Evolutionary conservation across 1,140 invertebrate genomes (phyloP).

Genomic region (Halotydeus destructor): DNA sequence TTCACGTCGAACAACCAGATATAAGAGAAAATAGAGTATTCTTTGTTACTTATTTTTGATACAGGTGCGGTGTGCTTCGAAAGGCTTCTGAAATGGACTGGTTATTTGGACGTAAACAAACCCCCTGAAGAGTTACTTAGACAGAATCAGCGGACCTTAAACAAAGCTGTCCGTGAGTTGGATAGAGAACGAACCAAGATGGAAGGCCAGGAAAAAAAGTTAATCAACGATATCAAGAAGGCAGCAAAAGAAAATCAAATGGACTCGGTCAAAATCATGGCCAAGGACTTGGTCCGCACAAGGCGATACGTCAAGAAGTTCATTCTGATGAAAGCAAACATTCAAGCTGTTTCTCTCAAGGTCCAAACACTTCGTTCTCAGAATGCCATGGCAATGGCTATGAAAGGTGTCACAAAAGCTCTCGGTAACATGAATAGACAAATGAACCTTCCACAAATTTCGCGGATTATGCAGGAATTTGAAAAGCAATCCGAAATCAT

Average conservation of each 20-base stretch:
- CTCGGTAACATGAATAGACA: constrained; percentile 93
- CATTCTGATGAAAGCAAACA: constrained; percentile 98
- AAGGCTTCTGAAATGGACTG: too few relatives aligned
- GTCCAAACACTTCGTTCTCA: constrained; percentile 95
- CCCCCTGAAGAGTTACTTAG: constrained; percentile 94
- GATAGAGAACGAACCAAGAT: constrained; percentile 82
- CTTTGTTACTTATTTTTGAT: too few relatives aligned
- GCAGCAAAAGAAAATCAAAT: constrained; percentile 98
- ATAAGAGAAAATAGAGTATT: too few relatives aligned
- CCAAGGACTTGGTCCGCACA: constrained; percentile 92
- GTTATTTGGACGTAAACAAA: constrained; percentile 85
- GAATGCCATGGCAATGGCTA: constrained; percentile 97
- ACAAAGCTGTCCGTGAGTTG: constrained; percentile 92
- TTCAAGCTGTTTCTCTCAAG: constrained; percentile 94
- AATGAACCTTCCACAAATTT: constrained; percentile 96
- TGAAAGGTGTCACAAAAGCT: constrained; percentile 95
- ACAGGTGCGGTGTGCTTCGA: too few relatives aligned
- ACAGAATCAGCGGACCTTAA: constrained; percentile 94
- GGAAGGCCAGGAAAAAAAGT: constrained; percentile 97
- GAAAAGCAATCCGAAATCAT: constrained; percentile 99
- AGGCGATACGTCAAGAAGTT: constrained; percentile 87
- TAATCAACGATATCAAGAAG: constrained; percentile 96
- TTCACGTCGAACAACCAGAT: too few relatives aligned
- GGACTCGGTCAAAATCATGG: constrained; percentile 99
- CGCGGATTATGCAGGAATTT: constrained; percentile 90